Percentiles rank a stretch among this genome's conserved stretches.
phyloP scores from a whole-genome alignment of 2,888 invertebrate genomes.

The Amphipyra tragopoginis region DNA sequence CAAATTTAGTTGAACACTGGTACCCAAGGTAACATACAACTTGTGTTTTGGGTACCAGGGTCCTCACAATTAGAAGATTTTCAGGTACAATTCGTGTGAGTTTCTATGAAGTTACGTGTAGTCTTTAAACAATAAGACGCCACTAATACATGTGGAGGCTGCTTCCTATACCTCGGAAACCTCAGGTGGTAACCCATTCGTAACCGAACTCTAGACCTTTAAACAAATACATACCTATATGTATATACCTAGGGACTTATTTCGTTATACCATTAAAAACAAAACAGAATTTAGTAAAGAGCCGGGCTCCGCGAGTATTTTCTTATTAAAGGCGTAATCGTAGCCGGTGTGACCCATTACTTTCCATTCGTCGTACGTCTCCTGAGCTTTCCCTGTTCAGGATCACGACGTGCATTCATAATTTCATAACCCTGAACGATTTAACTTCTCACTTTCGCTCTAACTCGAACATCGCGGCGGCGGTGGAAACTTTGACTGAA shows the following conservation, averaged over 20 bases:
- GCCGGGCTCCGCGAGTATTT: not conserved
- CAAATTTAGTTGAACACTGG: no score
- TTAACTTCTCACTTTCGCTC: not conserved
- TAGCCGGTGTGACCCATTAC: conserved; percentile 3
- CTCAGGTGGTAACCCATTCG: not conserved
- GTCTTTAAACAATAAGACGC: no score
- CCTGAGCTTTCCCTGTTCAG: not conserved
- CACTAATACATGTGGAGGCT: not conserved
- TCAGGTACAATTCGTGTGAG: no score
- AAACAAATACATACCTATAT: not conserved
- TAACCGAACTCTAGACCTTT: not conserved
- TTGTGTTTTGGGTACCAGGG: no score
- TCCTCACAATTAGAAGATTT: no score
- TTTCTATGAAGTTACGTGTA: no score
- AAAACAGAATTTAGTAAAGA: not conserved
- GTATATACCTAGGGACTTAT: no score
- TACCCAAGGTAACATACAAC: no score
- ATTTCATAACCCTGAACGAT: conserved; percentile 5
- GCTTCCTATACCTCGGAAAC: not conserved
- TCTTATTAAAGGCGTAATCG: not conserved
- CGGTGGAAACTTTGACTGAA: not conserved
- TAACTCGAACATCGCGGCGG: not conserved
- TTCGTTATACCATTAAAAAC: not conserved
- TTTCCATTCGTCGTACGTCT: not conserved
- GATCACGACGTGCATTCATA: conserved; percentile 4